Conservation (phyloP, 2,888 invertebrate species). For the Hypselothyrea guttata region DNA sequence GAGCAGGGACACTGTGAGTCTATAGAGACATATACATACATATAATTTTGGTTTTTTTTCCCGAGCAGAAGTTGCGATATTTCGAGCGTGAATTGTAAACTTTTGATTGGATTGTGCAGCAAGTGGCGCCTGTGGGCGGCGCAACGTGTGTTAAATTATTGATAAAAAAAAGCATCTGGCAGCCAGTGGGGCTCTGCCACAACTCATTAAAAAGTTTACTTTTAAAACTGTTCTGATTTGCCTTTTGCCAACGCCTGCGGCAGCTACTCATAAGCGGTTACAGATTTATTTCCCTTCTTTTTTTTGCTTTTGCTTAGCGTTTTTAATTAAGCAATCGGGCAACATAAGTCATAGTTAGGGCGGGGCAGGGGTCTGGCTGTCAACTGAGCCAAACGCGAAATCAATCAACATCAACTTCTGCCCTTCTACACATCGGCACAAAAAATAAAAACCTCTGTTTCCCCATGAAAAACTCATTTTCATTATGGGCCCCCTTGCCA, state of each 20-base stretch:
- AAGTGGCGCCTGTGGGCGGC: conserved; percentile 55
- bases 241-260: conserved; percentile 24
- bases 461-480: conserved; percentile 56
- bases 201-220: conserved; percentile 72
- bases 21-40: conserved; percentile 5
- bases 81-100: conserved; percentile 74
- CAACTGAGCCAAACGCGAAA: conserved; percentile 54
- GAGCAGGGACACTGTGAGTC: conserved; percentile 1
- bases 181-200: conserved; percentile 27
- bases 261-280: conserved; percentile 8
- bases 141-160: conserved; percentile 67
- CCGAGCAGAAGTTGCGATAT: conserved; percentile 48
- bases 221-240: conserved; percentile 62
- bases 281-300: conserved; percentile 6
- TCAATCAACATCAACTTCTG: conserved; percentile 60
- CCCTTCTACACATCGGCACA: conserved; percentile 3
- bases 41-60: conserved; percentile 5
- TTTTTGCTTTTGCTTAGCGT: conserved; percentile 1
- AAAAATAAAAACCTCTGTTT: conserved; percentile 28
- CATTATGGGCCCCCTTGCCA: conserved; percentile 40
- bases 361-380: conserved; percentile 35
- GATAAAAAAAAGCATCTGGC: conserved; percentile 36
- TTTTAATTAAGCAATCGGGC: conserved; percentile 66
- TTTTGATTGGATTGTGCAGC: conserved; percentile 73
- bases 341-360: conserved; percentile 45